phyloP scores from a whole-genome alignment of 2,888 invertebrate species.

The Calameuta pallipes region DNA sequence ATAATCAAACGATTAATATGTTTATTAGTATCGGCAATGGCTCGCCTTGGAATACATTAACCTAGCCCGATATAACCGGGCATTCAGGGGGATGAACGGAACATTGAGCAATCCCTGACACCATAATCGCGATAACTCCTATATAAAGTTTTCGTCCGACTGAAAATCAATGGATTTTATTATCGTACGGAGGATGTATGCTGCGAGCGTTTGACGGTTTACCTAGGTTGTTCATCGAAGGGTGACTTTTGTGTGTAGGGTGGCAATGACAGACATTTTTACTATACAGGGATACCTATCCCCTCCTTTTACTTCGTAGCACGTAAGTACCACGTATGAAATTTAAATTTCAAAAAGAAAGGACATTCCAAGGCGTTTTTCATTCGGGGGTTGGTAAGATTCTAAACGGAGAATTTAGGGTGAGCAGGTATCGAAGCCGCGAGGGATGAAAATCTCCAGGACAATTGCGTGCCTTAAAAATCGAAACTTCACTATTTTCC shows the following conservation, averaged over 20 bases:
- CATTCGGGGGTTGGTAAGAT: neutral
- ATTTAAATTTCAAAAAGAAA: conserved; percentile 43
- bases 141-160: neutral
- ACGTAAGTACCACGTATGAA: conserved; percentile 30
- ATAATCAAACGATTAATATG: conserved; percentile 60
- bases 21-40: conserved; percentile 57
- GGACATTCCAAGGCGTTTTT: conserved; percentile 29
- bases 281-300: neutral
- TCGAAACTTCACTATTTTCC: too few relatives aligned
- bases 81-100: conserved; percentile 25
- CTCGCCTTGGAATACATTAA: conserved; percentile 49
- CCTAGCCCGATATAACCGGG: conserved; percentile 25
- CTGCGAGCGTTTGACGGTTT: neutral
- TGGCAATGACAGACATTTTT: neutral
- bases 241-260: neutral
- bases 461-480: neutral
- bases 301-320: neutral
- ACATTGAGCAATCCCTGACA: conserved; percentile 20
- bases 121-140: neutral
- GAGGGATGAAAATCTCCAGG: conserved; percentile 35
- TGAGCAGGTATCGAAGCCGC: conserved; percentile 31
- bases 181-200: neutral
- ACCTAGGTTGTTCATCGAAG: neutral
- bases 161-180: neutral
- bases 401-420: neutral